These are phyloP conservation scores for Euphonia xanthogaster DNA, from an alignment of 2,797 vertebrate genomes.

Conservation along the genomic window DNA sequence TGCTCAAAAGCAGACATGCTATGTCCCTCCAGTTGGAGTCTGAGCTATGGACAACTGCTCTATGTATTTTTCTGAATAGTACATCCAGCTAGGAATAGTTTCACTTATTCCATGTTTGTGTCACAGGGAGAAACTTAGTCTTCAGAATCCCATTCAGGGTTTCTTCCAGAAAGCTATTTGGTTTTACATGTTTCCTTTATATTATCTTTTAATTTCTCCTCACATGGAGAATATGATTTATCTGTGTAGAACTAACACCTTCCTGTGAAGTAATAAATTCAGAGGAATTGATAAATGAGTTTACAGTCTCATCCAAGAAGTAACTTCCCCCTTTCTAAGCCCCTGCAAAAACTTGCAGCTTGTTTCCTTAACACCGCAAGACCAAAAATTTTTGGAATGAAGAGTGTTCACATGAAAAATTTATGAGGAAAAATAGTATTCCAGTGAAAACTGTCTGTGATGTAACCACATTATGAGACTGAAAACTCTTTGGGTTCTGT, in stretches of 20 bases:
- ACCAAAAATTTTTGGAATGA: slow-evolving; percentile 15
- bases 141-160: background rate
- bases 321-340: background rate
- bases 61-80: background rate
- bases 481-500: background rate
- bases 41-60: background rate
- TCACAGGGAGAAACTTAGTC: background rate
- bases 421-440: slow-evolving; percentile 12
- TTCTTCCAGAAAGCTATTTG: background rate
- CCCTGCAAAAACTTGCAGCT: background rate
- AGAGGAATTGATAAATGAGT: background rate
- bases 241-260: background rate
- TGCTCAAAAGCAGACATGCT: background rate
- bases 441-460: background rate
- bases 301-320: background rate
- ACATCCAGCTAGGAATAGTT: background rate
- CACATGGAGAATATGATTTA: background rate
- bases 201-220: background rate
- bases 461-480: background rate
- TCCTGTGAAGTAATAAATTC: background rate
- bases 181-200: background rate
- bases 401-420: background rate
- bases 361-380: background rate
- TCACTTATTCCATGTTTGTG: background rate
- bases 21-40: background rate